phyloP scores from a whole-genome alignment of 2,797 vertebrate genomes.

The Sternarchorhynchus goeldii region DNA sequence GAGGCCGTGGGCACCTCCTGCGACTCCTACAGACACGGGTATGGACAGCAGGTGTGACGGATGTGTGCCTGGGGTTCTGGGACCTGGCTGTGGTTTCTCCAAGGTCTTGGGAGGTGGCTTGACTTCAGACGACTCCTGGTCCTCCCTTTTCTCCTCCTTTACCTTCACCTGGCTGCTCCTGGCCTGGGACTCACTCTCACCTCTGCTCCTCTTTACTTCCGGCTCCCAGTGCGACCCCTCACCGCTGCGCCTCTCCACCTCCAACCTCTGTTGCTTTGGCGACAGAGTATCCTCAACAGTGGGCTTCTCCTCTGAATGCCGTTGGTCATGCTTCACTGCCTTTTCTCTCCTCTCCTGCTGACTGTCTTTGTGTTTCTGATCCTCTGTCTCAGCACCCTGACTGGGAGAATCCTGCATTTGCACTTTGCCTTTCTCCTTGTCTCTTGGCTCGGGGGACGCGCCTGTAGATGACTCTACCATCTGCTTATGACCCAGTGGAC shows the following conservation, averaged over 20 bases:
- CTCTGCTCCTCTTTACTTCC: conserved; percentile 56
- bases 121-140: conserved; percentile 29
- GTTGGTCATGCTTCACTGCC: conserved; percentile 36
- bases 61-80: conserved; percentile 19
- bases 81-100: conserved; percentile 45
- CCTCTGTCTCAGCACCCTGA: conserved; percentile 32
- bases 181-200: conserved; percentile 30
- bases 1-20: conserved; percentile 35
- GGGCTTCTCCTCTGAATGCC: conserved; percentile 40
- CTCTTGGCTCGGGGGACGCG: conserved; percentile 42
- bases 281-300: conserved; percentile 33
- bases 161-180: conserved; percentile 41
- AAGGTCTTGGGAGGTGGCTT: conserved; percentile 27
- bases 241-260: conserved; percentile 28
- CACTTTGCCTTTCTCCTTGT: conserved; percentile 41
- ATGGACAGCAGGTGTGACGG: conserved; percentile 35
- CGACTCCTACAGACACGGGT: conserved; percentile 46
- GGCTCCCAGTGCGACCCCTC: conserved; percentile 39
- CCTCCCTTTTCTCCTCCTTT: conserved; percentile 55
- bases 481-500: conserved; percentile 45
- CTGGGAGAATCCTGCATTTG: conserved; percentile 6
- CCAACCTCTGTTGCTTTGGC: conserved; percentile 30
- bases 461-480: conserved; percentile 32
- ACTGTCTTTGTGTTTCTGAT: conserved; percentile 44
- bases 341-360: conserved; percentile 50